Evolutionary conservation across 2,113 vertebrate genomes (phyloP).

Genomic region (Ochotona princeps): DNA sequence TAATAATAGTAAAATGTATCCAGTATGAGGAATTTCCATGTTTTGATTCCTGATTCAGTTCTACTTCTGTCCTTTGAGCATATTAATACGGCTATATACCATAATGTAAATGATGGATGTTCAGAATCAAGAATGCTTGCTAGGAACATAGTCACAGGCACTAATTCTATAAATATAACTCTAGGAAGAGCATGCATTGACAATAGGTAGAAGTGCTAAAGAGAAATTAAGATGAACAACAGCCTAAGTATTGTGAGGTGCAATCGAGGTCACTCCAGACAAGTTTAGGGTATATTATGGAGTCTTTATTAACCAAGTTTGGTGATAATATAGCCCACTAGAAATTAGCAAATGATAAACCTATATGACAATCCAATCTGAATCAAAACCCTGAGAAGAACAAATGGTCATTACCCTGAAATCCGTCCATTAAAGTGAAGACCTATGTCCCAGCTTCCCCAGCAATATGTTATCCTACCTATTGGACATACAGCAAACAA

Average conservation of each 20-base stretch:
- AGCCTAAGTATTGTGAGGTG: neutral
- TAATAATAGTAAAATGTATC: neutral
- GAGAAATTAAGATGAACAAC: neutral
- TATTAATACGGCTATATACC: neutral
- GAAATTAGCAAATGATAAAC: too few relatives aligned
- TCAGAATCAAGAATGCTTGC: neutral
- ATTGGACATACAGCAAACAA: too few relatives aligned
- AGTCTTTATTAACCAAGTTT: too few relatives aligned
- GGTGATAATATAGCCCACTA: too few relatives aligned
- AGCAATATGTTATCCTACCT: too few relatives aligned
- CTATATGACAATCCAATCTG: too few relatives aligned
- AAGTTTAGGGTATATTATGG: too few relatives aligned
- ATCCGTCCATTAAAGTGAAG: too few relatives aligned
- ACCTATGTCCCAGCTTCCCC: too few relatives aligned
- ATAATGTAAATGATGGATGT: neutral
- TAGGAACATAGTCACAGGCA: neutral
- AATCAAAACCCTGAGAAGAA: too few relatives aligned
- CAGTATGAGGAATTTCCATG: neutral
- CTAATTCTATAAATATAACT: neutral
- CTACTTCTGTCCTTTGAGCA: neutral
- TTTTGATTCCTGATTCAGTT: neutral
- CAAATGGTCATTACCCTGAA: too few relatives aligned
- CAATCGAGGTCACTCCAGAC: too few relatives aligned
- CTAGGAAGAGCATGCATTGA: neutral
- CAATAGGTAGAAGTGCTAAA: neutral